These are phyloP conservation scores for Agrochola litura DNA, from an alignment of 2,888 invertebrate genomes.

Conservation along the genomic window DNA sequence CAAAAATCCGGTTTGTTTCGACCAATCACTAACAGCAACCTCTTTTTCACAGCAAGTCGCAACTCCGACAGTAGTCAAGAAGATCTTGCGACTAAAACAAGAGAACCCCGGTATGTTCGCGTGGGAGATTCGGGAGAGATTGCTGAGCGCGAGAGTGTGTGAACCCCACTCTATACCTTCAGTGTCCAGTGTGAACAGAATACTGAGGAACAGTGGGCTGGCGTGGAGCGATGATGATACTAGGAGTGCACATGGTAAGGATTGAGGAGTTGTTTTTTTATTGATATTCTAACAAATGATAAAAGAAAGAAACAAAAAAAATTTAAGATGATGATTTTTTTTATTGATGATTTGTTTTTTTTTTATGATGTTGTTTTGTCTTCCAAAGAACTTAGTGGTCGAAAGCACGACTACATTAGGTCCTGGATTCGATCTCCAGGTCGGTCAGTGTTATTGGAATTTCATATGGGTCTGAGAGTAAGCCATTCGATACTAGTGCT, in stretches of 20 bases:
- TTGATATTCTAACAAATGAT: not conserved
- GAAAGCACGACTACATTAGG: not conserved
- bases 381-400: too few relatives aligned
- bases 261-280: not conserved
- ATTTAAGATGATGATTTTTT: too few relatives aligned
- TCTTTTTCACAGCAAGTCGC: conserved; percentile 96
- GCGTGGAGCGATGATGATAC: conserved; percentile 93
- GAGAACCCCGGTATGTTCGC: conserved; percentile 99
- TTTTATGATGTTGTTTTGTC: too few relatives aligned
- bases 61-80: conserved; percentile 98
- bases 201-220: conserved; percentile 95
- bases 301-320: too few relatives aligned
- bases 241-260: conserved; percentile 81
- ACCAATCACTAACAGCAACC: conserved; percentile 18
- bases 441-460: not conserved
- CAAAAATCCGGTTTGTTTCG: not conserved
- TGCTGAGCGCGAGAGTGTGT: conserved; percentile 97
- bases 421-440: not conserved
- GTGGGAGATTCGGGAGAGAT: conserved; percentile 98
- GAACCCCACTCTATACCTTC: conserved; percentile 97
- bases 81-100: conserved; percentile 97
- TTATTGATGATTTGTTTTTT: too few relatives aligned
- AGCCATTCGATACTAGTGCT: too few relatives aligned
- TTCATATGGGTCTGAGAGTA: not conserved
- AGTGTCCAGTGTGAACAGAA: conserved; percentile 98